A percentile compares a stretch with the other conserved stretches of the same genome.
phyloP scores from a whole-genome alignment of 2,888 invertebrate species.

The Mantis religiosa region DNA sequence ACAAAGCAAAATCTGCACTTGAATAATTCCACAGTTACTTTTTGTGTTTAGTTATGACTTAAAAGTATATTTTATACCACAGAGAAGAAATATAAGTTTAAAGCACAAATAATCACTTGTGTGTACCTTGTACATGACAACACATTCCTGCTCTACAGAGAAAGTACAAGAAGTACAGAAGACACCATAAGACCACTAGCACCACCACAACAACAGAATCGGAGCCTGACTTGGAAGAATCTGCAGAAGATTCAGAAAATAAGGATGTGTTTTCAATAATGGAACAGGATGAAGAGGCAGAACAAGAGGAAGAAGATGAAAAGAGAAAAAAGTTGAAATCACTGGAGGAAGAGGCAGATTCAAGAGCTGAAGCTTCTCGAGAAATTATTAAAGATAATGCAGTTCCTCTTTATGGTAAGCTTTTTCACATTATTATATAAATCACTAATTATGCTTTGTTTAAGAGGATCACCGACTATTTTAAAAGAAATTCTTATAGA shows the following conservation, averaged over 20 bases:
- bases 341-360: constrained; percentile 34
- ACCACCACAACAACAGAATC: constrained; percentile 32
- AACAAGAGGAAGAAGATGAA: constrained; percentile 32
- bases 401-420: constrained; percentile 20
- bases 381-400: constrained; percentile 29
- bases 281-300: constrained; percentile 43
- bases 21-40: too few species aligned
- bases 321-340: constrained; percentile 31
- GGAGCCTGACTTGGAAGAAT: constrained; percentile 30
- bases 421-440: too few species aligned
- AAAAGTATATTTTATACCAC: too few species aligned
- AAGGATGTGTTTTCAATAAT: constrained; percentile 45
- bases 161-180: constrained; percentile 37
- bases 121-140: too few species aligned
- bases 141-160: constrained; percentile 33
- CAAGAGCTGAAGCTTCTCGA: constrained; percentile 11
- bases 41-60: too few species aligned
- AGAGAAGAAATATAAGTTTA: too few species aligned
- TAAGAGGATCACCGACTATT: too few species aligned
- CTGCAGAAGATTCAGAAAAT: constrained; percentile 35
- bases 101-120: too few species aligned
- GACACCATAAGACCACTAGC: constrained; percentile 26
- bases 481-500: too few species aligned
- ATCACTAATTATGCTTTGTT: too few species aligned
- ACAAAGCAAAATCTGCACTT: too few species aligned